Base-by-base conservation (phyloP, 2,113 vertebrate species). In the Nettapus auritus region DNA sequence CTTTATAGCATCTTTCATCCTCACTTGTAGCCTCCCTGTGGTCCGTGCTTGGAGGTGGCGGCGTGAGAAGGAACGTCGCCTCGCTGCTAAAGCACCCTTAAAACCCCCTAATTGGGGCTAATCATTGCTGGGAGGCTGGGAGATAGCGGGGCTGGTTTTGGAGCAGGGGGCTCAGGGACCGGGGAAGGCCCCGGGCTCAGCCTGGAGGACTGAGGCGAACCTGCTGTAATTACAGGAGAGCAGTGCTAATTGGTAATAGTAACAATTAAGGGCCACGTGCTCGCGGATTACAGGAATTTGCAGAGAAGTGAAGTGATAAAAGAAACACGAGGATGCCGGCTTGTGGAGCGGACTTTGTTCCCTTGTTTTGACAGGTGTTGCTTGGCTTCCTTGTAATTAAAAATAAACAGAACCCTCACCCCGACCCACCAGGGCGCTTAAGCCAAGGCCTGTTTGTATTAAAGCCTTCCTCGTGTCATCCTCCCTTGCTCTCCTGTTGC, bases 161-260 rank as follows among this genome's bases (percentile, higher is more conserved):
- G 46, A 11, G 46, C 10, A 10, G 46, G 46, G 46, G 20, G 20
- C 46, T 33, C 50, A 53, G 67, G 83, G 53, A 50, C 48, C 57
- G 46, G 68, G 62, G 76, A 75, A 80, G 42, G 57, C 63, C 53
- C 70, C 86, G 56, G 16, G 66, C 46, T 74, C 29, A 56, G 42
- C 48, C 0, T 2, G 55, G 81, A 86, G 75, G 17, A 82, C 67
- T 85, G 40, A 94, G 78, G 57, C 46, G 80, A 89, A 55, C 81
- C 60, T 23, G 9, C 82, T 53, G 64, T 93, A 97, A 97, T 97
- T 95, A 96, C 52, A 67, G 46, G 73, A 95, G 84, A 90, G 86
- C 56, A 89, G 96, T 94, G 91, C 84, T 96, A 96, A 97, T 97
- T 91, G 88, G 31, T 94, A 95, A 95, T 94, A 92, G 89, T 94